Conservation (phyloP, 2,113 vertebrate species). For the Platysteira castanea region DNA sequence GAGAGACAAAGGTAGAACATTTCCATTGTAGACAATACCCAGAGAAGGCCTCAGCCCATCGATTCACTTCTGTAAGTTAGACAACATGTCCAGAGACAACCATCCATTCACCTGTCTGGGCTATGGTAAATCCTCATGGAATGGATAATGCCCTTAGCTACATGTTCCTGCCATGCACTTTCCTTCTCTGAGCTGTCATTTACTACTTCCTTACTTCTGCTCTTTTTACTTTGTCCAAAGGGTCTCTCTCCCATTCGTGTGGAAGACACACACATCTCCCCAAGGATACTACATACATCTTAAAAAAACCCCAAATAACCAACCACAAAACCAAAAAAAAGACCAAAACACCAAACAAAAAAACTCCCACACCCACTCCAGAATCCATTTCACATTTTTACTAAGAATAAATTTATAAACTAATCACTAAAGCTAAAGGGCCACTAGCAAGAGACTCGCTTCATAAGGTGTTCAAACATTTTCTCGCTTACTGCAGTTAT, state of each 20-base stretch:
- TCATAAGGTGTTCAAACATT: neutral
- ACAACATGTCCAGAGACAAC: neutral
- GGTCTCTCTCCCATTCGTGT: neutral
- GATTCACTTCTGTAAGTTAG: fast-evolving
- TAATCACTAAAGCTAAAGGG: neutral
- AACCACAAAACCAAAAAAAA: neutral
- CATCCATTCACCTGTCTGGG: fast-evolving
- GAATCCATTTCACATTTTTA: neutral
- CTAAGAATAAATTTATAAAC: neutral
- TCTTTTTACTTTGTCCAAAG: neutral
- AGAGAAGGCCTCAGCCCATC: neutral
- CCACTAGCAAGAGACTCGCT: neutral
- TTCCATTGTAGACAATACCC: neutral
- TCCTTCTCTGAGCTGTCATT: neutral
- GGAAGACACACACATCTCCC: fast-evolving
- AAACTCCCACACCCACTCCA: too few species aligned
- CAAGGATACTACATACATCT: neutral
- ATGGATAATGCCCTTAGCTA: neutral
- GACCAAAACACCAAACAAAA: fast-evolving
- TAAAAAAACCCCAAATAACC: neutral
- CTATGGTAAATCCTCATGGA: neutral
- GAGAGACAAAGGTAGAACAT: neutral
- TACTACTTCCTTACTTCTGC: neutral
- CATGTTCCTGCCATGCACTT: neutral
- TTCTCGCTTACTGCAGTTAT: neutral